phyloP scores from a whole-genome alignment of 2,113 vertebrate species.

The Hyaena hyaena region DNA sequence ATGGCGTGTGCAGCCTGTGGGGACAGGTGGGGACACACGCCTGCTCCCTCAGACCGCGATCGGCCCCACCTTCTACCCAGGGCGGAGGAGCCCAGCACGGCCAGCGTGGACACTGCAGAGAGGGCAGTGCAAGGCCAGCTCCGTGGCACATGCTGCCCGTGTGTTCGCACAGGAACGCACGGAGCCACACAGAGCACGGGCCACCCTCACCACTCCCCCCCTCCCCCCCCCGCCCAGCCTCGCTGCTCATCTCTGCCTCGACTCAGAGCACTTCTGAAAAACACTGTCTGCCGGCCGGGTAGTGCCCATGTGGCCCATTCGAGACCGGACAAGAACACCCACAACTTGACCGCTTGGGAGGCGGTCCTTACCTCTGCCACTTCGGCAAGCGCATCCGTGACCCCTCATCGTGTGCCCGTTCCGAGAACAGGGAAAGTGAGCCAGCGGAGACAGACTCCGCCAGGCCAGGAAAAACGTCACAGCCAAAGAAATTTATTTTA shows the following conservation, averaged over 20 bases:
- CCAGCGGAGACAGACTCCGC: neutral
- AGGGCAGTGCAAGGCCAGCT: neutral
- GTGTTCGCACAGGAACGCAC: neutral
- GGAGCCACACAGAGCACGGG: neutral
- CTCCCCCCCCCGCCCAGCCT: accelerated
- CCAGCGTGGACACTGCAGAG: neutral
- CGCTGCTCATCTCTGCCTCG: neutral
- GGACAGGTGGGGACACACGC: neutral
- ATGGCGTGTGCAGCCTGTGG: accelerated
- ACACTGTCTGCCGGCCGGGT: neutral
- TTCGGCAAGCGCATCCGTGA: neutral
- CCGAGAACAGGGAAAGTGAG: neutral
- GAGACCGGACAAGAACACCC: too few species aligned
- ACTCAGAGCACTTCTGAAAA: neutral
- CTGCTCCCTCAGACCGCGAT: neutral
- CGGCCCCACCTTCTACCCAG: neutral
- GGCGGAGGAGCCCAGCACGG: neutral
- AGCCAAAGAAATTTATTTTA: slow-evolving; percentile 79
- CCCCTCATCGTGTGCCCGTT: accelerated
- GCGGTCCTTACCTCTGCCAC: neutral
- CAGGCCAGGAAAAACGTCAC: neutral
- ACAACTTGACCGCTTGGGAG: accelerated
- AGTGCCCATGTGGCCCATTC: neutral
- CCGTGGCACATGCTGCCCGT: accelerated
- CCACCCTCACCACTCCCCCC: neutral